phyloP scores from a whole-genome alignment of 2,888 invertebrate species.

The Thalpophila matura region DNA sequence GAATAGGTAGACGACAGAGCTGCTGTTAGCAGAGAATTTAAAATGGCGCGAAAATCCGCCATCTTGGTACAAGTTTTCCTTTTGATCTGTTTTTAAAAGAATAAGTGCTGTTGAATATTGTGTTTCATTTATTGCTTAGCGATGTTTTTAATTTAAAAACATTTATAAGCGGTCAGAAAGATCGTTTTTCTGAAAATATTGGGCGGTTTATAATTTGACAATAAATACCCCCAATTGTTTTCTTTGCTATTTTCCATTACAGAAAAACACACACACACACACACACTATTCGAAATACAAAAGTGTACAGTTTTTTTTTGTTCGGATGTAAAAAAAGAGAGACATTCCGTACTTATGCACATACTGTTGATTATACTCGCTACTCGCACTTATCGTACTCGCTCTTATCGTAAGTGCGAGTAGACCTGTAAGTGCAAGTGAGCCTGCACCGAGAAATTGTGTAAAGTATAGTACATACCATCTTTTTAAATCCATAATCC shows the following conservation, averaged over 20 bases:
- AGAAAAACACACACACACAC: too few species aligned
- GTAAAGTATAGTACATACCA: too few species aligned
- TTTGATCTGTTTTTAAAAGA: conserved; percentile 17
- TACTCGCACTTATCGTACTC: too few species aligned
- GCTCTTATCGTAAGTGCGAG: too few species aligned
- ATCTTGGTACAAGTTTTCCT: conserved; percentile 40
- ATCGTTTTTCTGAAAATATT: not conserved
- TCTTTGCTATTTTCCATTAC: not conserved
- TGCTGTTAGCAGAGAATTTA: conserved; percentile 21
- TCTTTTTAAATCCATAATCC: not conserved
- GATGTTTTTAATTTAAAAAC: not conserved
- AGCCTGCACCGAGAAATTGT: too few species aligned
- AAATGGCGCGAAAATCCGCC: conserved; percentile 42
- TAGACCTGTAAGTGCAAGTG: too few species aligned
- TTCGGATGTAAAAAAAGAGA: too few species aligned
- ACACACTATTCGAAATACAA: too few species aligned
- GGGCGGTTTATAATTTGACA: too few species aligned
- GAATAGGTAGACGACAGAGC: conserved; percentile 46
- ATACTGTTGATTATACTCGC: too few species aligned
- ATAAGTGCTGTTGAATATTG: conserved; percentile 14
- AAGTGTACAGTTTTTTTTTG: too few species aligned
- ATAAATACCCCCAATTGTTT: not conserved
- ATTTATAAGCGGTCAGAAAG: not conserved
- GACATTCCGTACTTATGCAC: too few species aligned
- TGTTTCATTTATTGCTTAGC: conserved; percentile 17